These are phyloP conservation scores for Caiman crocodilus DNA, from an alignment of 2,797 vertebrate genomes.

Conservation along the genomic window DNA sequence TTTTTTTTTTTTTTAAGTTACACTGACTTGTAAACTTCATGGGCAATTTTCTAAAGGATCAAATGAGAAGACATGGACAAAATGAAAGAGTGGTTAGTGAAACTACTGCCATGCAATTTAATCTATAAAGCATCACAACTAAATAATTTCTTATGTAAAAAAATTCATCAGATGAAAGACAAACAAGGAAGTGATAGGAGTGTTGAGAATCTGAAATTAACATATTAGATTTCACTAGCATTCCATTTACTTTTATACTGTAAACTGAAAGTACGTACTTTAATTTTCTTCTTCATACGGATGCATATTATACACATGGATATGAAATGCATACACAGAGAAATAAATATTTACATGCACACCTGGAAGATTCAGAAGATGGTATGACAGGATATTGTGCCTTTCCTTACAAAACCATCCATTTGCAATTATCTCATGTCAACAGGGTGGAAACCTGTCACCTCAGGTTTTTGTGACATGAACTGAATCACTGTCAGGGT, in stretches of 20 bases:
- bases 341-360: background rate
- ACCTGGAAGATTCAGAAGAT: background rate
- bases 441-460: background rate
- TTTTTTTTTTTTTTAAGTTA: background rate
- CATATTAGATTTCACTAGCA: background rate
- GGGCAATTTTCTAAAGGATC: background rate
- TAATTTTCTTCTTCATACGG: background rate
- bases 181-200: background rate
- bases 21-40: background rate
- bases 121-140: background rate
- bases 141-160: background rate
- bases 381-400: accelerated
- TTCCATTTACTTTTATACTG: background rate
- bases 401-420: background rate
- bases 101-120: background rate
- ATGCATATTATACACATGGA: background rate
- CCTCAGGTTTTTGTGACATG: background rate
- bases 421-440: background rate
- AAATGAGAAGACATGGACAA: background rate
- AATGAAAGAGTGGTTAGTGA: too few relatives aligned
- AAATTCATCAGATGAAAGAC: background rate
- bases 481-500: background rate
- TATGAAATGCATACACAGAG: accelerated
- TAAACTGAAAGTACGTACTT: background rate
- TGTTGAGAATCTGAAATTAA: background rate